Percentiles rank a stretch among this genome's conserved stretches.
phyloP scores from a whole-genome alignment of 1,140 invertebrate genomes.

The Ylistrum balloti region DNA sequence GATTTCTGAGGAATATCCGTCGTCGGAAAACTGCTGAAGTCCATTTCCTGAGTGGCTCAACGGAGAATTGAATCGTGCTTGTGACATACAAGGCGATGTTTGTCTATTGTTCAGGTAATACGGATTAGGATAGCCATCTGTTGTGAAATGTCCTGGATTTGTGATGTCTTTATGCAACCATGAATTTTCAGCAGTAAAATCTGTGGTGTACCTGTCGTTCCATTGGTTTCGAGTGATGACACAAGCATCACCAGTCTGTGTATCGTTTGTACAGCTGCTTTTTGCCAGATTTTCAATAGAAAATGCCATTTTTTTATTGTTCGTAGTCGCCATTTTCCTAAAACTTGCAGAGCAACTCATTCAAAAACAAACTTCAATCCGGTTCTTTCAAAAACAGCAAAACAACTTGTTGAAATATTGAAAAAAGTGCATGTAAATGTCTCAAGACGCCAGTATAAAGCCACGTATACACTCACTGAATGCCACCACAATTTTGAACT shows the following conservation, averaged over 20 bases:
- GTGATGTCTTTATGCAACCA: not conserved
- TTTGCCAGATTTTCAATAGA: conserved; percentile 58
- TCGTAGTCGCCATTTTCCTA: not conserved
- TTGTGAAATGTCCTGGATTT: not conserved
- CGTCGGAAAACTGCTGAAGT: not conserved
- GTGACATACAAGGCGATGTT: not conserved
- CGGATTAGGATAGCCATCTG: not conserved
- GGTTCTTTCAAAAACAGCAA: not conserved
- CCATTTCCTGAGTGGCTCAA: not conserved
- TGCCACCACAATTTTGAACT: conserved; percentile 27
- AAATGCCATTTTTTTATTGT: conserved; percentile 54
- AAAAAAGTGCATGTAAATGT: not conserved
- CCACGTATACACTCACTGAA: not conserved
- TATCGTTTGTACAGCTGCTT: conserved; percentile 51
- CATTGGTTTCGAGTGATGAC: not conserved
- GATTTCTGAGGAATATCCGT: not conserved
- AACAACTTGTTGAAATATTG: not conserved
- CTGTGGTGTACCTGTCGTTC: too few relatives aligned
- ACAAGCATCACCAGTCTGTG: not conserved
- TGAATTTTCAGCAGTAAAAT: not conserved
- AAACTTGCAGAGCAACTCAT: not conserved
- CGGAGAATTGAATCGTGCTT: not conserved
- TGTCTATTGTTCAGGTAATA: not conserved
- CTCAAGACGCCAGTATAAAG: not conserved
- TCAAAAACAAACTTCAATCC: not conserved